These are phyloP conservation scores for Callyntrura guangdongensis DNA, from an alignment of 2,888 invertebrate species.

Conservation along the genomic window DNA sequence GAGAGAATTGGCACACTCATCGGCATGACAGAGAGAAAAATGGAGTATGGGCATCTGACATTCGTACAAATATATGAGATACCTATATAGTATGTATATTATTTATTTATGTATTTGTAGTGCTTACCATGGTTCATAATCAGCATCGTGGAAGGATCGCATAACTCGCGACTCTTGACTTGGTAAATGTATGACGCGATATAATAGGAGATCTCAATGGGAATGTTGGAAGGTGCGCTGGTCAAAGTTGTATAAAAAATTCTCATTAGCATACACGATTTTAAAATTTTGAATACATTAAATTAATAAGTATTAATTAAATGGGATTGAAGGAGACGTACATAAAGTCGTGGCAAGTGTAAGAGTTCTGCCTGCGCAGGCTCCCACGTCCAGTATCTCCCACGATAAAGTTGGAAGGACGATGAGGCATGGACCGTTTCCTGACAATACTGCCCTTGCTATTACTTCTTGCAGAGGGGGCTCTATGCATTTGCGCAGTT, in stretches of 20 bases:
- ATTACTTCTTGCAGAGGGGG: slow-evolving; percentile 53
- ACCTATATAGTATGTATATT: background rate
- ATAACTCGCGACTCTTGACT: slow-evolving; percentile 71
- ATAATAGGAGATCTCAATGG: slow-evolving; percentile 80
- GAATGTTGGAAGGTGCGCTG: slow-evolving; percentile 80
- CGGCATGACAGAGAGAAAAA: no score
- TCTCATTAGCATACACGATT: background rate
- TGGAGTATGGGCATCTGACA: no score
- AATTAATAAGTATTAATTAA: background rate
- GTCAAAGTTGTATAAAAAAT: background rate
- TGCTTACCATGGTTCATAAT: slow-evolving; percentile 79
- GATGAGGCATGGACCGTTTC: slow-evolving; percentile 33
- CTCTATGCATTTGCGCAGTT: slow-evolving; percentile 60
- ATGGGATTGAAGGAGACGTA: slow-evolving; percentile 17
- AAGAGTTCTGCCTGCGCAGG: slow-evolving; percentile 65
- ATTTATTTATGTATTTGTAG: no score
- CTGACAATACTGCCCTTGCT: slow-evolving; percentile 17
- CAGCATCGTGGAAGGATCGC: slow-evolving; percentile 78
- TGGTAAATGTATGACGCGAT: slow-evolving; percentile 80
- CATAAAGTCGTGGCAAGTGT: slow-evolving; percentile 75
- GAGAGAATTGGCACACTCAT: background rate
- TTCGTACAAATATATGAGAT: no score
- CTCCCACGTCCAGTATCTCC: slow-evolving; percentile 17
- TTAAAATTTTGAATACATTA: background rate
- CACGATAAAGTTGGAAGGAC: background rate